Evolutionary conservation across 2,113 vertebrate genomes (phyloP), one percentile per base, ranked within the genome.

Genomic region (Toxostoma redivivum): DNA sequence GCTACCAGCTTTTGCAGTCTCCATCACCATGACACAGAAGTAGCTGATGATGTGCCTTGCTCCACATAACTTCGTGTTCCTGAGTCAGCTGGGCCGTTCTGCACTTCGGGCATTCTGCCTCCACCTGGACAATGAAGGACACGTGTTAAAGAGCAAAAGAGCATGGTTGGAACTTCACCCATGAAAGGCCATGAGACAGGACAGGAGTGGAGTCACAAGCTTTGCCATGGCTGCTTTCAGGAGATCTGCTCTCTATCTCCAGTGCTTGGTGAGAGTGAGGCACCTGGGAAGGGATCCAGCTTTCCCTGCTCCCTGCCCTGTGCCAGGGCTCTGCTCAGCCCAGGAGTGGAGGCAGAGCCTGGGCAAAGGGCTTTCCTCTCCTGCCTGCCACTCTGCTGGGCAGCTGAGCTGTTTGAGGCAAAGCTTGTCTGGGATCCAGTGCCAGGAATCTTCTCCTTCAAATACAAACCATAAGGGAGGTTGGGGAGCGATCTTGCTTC

Each of bases 241-340:
- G 53, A 71, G 44, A 45, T 12, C 19, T 67, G 65, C 30, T 53
- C 18, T 53, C n/a, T 1, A 2, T 56, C n/a, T 33, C 20, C n/a
- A 82, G 62, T 5, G 40, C n/a, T 24, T 0, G 0, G 27, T 4
- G 33, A 64, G 37, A 65, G 7, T 5, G 18, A 50, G 35, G 13
- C 28, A 80, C 19, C 22, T 30, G 2, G 2, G 64, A 30, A 50
- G 15, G 57, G 28, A n/a, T 31, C 15, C 4, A 10, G 5, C n/a
- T 11, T 35, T 47, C 45, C 38, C 14, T 12, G 15, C 5, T 48
- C 48, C 35, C 50, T 66, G 37, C 28, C 47, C 79, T 71, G 51
- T 20, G 77, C 40, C 71, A n/a, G 54, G 54, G 31, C 13, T 19
- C 54, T 56, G 31, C 54, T 56, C 20, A 56, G 54, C 54, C 54